Conservation (phyloP, 2,888 invertebrate genomes). For the Agonopterix arenella region DNA sequence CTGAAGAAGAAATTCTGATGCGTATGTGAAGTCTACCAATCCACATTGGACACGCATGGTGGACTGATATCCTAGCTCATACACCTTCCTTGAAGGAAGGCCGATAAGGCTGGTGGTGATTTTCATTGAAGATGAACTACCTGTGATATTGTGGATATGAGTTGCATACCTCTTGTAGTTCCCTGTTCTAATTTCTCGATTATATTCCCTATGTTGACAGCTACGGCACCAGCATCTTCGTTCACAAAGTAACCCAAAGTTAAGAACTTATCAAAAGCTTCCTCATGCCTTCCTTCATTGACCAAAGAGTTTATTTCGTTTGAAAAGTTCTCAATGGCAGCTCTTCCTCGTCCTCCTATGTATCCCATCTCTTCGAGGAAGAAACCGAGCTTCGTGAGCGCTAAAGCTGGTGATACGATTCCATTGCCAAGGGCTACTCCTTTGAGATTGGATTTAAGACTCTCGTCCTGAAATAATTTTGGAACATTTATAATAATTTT, state of each 20-base stretch:
- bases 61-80: too few species aligned
- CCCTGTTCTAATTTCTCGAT: conserved; percentile 43
- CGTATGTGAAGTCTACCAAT: too few species aligned
- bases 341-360: conserved; percentile 80
- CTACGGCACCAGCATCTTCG: conserved; percentile 77
- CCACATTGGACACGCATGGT: too few species aligned
- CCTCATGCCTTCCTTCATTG: conserved; percentile 61
- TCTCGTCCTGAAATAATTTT: background rate
- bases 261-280: conserved; percentile 80
- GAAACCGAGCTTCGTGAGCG: conserved; percentile 53
- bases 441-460: conserved; percentile 78
- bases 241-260: conserved; percentile 77
- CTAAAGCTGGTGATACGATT: conserved; percentile 84
- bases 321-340: conserved; percentile 74
- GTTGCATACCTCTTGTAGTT: conserved; percentile 1
- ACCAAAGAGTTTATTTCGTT: conserved; percentile 65
- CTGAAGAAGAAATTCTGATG: too few species aligned
- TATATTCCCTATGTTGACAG: conserved; percentile 80
- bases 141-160: too few species aligned
- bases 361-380: conserved; percentile 75
- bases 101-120: background rate
- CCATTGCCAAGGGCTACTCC: conserved; percentile 90
- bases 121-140: background rate
- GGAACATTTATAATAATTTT: background rate
- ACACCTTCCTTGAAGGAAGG: too few species aligned